Evolutionary conservation across 2,797 vertebrate species (phyloP).

Genomic region (Gouania willdenowi): DNA sequence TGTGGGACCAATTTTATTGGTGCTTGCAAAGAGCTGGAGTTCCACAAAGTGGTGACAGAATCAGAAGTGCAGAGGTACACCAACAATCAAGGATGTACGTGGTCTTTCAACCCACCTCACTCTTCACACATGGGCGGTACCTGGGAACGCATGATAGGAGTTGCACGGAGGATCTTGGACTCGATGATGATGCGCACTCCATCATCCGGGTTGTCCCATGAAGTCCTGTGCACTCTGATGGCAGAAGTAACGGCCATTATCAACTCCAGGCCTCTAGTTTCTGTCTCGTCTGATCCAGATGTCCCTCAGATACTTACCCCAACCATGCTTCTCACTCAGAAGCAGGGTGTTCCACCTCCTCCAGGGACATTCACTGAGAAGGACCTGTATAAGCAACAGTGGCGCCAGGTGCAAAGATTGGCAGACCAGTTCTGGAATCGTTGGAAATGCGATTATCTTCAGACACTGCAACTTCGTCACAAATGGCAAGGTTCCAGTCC

Average conservation of each 20-base stretch:
- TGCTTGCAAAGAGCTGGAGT: neutral
- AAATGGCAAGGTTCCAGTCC: too few species aligned
- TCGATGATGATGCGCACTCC: neutral
- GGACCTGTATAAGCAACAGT: conserved; percentile 1
- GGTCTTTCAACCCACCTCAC: neutral
- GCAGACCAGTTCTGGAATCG: too few species aligned
- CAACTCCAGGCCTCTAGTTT: neutral
- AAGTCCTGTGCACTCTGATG: neutral
- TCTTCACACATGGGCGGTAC: neutral
- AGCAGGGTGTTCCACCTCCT: neutral
- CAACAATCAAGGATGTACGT: neutral
- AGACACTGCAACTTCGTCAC: too few species aligned
- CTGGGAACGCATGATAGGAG: too few species aligned
- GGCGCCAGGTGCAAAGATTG: neutral
- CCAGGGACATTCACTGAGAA: neutral
- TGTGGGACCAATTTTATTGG: neutral
- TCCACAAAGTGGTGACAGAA: neutral
- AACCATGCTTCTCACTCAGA: neutral
- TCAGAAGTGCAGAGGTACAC: neutral
- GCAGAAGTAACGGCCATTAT: neutral
- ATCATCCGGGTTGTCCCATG: neutral
- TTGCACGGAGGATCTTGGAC: neutral
- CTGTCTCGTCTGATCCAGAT: neutral
- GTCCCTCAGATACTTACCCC: neutral
- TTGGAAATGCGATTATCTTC: too few species aligned